phyloP scores from a whole-genome alignment of 2,113 vertebrate genomes.

The Ameiurus melas region DNA sequence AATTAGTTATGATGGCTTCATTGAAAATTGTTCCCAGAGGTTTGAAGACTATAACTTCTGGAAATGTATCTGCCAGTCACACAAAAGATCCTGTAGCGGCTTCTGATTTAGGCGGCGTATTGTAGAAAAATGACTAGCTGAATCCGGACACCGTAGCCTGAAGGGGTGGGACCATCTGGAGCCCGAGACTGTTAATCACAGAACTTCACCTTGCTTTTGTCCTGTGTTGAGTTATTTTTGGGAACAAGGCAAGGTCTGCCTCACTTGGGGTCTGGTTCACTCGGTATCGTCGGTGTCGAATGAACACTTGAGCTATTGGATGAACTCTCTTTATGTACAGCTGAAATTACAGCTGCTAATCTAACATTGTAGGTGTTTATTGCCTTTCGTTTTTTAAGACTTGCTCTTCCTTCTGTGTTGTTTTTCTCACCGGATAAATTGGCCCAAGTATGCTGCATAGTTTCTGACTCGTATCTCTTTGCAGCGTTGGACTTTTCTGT shows the following conservation, averaged over 20 bases:
- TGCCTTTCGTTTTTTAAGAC: background rate
- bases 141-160: constrained; percentile 26
- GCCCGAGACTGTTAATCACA: constrained; percentile 30
- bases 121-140: constrained; percentile 15
- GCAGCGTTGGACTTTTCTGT: background rate
- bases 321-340: background rate
- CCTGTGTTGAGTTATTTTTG: constrained; percentile 22
- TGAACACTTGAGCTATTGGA: background rate
- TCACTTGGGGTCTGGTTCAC: background rate
- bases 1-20: background rate
- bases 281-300: background rate
- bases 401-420: background rate
- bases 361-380: background rate
- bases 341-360: background rate
- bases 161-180: constrained; percentile 36
- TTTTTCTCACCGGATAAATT: constrained; percentile 34
- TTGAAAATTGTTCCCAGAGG: background rate
- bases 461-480: background rate
- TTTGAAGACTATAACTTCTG: constrained; percentile 14
- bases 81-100: background rate
- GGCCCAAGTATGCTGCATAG: background rate
- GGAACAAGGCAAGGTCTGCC: constrained; percentile 3
- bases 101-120: constrained; percentile 9
- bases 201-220: constrained; percentile 33
- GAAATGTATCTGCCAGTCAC: constrained; percentile 34